These are phyloP conservation scores for Aphaenogaster ashmeadi DNA, from an alignment of 1,140 invertebrate species.

Conservation along the genomic window DNA sequence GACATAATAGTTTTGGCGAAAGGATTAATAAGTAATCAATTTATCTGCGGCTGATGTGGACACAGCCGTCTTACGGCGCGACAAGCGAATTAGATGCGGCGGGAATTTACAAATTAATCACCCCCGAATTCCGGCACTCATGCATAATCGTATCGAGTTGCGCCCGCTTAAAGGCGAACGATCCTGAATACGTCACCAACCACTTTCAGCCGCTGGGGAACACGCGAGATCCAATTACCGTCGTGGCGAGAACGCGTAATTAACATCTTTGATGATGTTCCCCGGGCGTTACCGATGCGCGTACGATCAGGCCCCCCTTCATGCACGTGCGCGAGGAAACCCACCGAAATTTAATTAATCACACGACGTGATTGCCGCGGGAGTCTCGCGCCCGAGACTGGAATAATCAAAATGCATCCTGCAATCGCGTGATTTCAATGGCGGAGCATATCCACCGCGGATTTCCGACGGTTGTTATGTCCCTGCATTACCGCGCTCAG, in stretches of 20 bases:
- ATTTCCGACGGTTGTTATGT: conserved; percentile 16
- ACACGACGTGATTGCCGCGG: conserved; percentile 30
- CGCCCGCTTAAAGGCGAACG: conserved; percentile 15
- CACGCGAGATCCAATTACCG: conserved; percentile 56
- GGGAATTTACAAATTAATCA: conserved; percentile 44
- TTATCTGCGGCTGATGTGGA: neutral
- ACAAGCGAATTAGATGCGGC: conserved; percentile 1
- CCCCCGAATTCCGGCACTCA: neutral
- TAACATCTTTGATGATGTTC: conserved; percentile 65
- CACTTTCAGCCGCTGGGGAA: conserved; percentile 33
- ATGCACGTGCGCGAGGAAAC: neutral
- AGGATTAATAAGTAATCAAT: neutral
- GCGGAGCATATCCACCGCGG: neutral
- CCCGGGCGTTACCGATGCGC: conserved; percentile 19
- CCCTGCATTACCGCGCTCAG: neutral
- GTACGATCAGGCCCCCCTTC: conserved; percentile 4
- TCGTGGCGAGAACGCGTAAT: conserved; percentile 41
- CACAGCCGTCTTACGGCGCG: neutral
- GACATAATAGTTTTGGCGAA: too few species aligned
- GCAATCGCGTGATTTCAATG: conserved; percentile 33
- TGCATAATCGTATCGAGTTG: conserved; percentile 22
- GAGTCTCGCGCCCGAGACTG: neutral
- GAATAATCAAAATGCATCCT: conserved; percentile 49
- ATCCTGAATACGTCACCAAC: conserved; percentile 12
- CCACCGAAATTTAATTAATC: conserved; percentile 51